Evolutionary conservation across 53 echinoderm and acorn worm species (phyloP).

Genomic region (Arbacia lixula): DNA sequence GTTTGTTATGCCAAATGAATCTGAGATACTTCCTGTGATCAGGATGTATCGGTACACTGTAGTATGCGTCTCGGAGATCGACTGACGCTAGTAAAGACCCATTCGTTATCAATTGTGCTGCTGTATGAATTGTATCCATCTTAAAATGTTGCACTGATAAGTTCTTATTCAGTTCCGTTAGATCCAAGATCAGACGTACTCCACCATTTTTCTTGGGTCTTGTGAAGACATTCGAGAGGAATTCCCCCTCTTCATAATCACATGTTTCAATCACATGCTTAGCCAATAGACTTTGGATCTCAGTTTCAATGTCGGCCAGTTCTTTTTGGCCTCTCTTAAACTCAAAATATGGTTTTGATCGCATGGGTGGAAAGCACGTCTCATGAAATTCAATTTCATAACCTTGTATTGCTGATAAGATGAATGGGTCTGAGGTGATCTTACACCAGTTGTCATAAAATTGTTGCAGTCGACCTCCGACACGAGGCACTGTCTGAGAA

Average conservation of each 20-base stretch:
- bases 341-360: too few species aligned
- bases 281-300: constrained; percentile 35
- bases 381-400: too few species aligned
- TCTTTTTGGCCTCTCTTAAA: too few species aligned
- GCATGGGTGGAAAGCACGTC: too few species aligned
- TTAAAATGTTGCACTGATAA: too few species aligned
- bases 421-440: too few species aligned
- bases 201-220: constrained; percentile 72
- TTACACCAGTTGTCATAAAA: too few species aligned
- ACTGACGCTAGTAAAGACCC: constrained; percentile 62
- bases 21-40: constrained; percentile 58
- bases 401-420: too few species aligned
- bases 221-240: constrained; percentile 69
- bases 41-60: constrained; percentile 59
- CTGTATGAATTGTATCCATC: constrained; percentile 72
- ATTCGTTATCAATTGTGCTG: constrained; percentile 14
- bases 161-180: constrained; percentile 56
- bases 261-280: constrained; percentile 53
- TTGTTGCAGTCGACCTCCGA: too few species aligned
- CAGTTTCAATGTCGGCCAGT: too few species aligned
- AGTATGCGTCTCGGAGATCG: constrained; percentile 78
- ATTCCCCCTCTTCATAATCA: constrained; percentile 43
- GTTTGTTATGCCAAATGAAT: constrained; percentile 58
- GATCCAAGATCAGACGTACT: constrained; percentile 49
- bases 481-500: too few species aligned